Base-by-base conservation (phyloP, 2,888 invertebrate genomes). In the Isotomurus palustris region DNA sequence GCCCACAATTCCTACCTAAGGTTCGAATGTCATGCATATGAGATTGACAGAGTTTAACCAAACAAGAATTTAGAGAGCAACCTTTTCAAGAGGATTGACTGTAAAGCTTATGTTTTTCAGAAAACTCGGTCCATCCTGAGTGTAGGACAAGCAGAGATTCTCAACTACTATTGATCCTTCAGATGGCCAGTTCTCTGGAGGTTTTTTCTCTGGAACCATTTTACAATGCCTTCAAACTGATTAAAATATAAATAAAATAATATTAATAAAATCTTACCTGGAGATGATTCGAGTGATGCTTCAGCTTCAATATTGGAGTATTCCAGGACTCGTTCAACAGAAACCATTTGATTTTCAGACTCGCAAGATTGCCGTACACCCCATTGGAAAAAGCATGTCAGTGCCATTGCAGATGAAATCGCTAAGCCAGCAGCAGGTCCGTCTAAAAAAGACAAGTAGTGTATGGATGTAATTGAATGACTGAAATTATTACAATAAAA, bases 321-420 rank as follows among this genome's bases (percentile, higher is more conserved):
- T 58, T 79, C 78, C 35, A 77, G 63, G 1, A 80, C 75, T 56
- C 80, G 67, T 68, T 80, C 80, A 2, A 80, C 79, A 8, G 65
- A 64, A 0, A 70, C 67, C 67, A 70, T 66, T 61, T 70, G 56
- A 24, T 60, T 65, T 22, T 78, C 78, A 29, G 78, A 73, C 73
- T 90, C 89, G 0, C 89, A 86, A 29, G 85, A 82, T 74, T 88
- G 88, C 57, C 88, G 80, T 62, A 90, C 83, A 8, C 87, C 88
- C 76, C 85, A 84, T 73, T 89, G 88, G 17, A 27, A 48, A 32
- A 56, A 86, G 58, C 86, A 88, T 54, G 87, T 86, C 59, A 90
- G 73, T 67, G 85, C 83, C 53, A 86, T 75, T 59, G 84, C 83
- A 69, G 87, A 86, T 27, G 86, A 84, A 61, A 88, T 79, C 0